Evolutionary conservation across 2,888 invertebrate species (phyloP).

Genomic region (Automeris io): DNA sequence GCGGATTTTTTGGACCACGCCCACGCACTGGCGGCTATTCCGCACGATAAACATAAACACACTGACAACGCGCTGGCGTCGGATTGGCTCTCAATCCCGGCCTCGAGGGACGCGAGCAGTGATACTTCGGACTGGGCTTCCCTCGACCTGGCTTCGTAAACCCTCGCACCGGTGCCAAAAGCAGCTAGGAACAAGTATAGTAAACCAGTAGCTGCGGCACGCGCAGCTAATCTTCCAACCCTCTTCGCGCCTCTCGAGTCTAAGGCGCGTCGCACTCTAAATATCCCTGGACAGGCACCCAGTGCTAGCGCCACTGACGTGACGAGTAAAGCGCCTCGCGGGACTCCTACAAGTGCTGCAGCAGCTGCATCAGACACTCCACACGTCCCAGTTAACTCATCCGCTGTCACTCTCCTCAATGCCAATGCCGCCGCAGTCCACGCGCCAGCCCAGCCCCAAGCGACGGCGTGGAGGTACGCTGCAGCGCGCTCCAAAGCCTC

Average conservation of each 20-base stretch:
- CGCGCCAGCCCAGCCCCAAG: constrained; percentile 92
- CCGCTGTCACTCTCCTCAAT: constrained; percentile 85
- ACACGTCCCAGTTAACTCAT: constrained; percentile 89
- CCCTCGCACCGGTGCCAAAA: constrained; percentile 82
- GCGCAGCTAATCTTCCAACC: constrained; percentile 83
- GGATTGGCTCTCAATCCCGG: constrained; percentile 31
- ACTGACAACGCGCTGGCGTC: constrained; percentile 69
- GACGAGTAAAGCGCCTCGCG: constrained; percentile 79
- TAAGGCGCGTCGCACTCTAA: constrained; percentile 81
- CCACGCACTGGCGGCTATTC: constrained; percentile 82
- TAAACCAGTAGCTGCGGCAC: constrained; percentile 87
- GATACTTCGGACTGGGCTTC: constrained; percentile 64
- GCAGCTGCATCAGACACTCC: constrained; percentile 80
- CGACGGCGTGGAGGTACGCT: constrained; percentile 89
- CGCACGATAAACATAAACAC: constrained; percentile 79
- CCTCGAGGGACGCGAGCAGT: constrained; percentile 69
- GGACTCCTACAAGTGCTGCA: constrained; percentile 78
- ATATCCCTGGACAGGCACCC: constrained; percentile 85
- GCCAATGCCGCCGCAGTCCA: constrained; percentile 90
- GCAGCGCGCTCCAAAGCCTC: constrained; percentile 93
- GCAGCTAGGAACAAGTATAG: constrained; percentile 86
- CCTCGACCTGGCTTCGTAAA: constrained; percentile 76
- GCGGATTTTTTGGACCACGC: constrained; percentile 77
- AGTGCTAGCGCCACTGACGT: constrained; percentile 84
- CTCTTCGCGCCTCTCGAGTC: constrained; percentile 79